Percentiles rank a stretch among this genome's conserved stretches.
Evolutionary conservation across 2,797 vertebrate species (phyloP).

Genomic region (Neomorphus geoffroyi): DNA sequence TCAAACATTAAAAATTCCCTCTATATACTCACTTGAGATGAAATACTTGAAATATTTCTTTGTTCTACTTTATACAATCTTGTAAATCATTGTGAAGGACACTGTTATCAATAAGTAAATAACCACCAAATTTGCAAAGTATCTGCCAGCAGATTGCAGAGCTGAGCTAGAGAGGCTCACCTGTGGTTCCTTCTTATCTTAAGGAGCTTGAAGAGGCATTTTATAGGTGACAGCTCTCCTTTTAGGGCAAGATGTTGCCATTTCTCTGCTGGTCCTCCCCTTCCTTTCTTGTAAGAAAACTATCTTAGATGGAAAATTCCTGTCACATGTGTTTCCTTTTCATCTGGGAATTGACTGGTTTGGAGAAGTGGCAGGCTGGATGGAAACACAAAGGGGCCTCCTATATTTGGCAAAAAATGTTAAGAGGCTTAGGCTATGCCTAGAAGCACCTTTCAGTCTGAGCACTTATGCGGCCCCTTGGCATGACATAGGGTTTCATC

Average conservation of each 20-base stretch:
- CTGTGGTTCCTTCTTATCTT: neutral
- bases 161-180: neutral
- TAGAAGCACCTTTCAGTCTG: neutral
- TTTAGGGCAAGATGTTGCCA: neutral
- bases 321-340: neutral
- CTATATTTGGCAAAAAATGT: neutral
- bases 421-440: neutral
- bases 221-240: neutral
- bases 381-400: neutral
- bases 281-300: neutral
- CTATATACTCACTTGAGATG: neutral
- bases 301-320: neutral
- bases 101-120: constrained; percentile 31
- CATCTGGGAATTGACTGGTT: neutral
- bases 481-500: neutral
- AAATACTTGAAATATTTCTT: constrained; percentile 23
- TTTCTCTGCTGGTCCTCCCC: neutral
- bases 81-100: constrained; percentile 20
- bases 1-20: constrained; percentile 60
- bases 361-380: constrained; percentile 4
- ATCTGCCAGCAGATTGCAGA: neutral
- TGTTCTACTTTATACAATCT: constrained; percentile 12
- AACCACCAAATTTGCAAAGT: constrained; percentile 11
- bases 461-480: neutral
- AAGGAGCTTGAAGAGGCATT: neutral